phyloP scores from a whole-genome alignment of 2,888 invertebrate genomes.

The Trichogramma dendrolimi region DNA sequence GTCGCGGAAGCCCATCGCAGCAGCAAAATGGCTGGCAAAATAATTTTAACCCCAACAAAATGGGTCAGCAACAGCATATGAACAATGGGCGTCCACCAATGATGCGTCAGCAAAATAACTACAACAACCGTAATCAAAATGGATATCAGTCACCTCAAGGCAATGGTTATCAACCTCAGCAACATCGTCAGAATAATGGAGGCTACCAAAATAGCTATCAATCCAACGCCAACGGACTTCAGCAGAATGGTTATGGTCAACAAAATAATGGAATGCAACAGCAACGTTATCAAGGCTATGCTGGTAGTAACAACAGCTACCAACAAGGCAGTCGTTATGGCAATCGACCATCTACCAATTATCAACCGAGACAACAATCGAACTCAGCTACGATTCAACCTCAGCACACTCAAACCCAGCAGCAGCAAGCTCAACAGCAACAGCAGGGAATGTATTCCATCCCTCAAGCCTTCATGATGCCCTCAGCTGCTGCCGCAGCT shows the following conservation, averaged over 20 bases:
- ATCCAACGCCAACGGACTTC: conserved; percentile 44
- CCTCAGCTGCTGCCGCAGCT: conserved; percentile 47
- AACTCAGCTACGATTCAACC: conserved; percentile 45
- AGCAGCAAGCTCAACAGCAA: conserved; percentile 50
- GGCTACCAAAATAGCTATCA: conserved; percentile 41
- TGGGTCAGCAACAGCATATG: conserved; percentile 14
- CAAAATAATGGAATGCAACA: conserved; percentile 22
- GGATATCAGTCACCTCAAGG: conserved; percentile 55
- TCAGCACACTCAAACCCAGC: conserved; percentile 54
- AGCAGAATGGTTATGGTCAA: conserved; percentile 28
- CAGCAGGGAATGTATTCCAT: conserved; percentile 50
- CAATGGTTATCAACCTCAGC: conserved; percentile 35
- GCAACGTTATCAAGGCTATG: conserved; percentile 41
- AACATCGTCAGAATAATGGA: conserved; percentile 48
- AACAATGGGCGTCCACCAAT: conserved; percentile 43
- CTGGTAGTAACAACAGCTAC: conserved; percentile 38
- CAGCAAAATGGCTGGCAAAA: conserved; percentile 57
- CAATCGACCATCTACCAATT: conserved; percentile 31
- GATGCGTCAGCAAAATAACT: conserved; percentile 60
- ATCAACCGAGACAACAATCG: conserved; percentile 57
- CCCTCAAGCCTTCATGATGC: conserved; percentile 55
- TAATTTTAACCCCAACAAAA: conserved; percentile 43
- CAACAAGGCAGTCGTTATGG: conserved; percentile 42
- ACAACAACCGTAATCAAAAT: conserved; percentile 50
- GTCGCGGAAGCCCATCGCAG: conserved; percentile 47